Conservation (phyloP, 92 coral and sea anemone species). For the Zoanthus solanderi region DNA sequence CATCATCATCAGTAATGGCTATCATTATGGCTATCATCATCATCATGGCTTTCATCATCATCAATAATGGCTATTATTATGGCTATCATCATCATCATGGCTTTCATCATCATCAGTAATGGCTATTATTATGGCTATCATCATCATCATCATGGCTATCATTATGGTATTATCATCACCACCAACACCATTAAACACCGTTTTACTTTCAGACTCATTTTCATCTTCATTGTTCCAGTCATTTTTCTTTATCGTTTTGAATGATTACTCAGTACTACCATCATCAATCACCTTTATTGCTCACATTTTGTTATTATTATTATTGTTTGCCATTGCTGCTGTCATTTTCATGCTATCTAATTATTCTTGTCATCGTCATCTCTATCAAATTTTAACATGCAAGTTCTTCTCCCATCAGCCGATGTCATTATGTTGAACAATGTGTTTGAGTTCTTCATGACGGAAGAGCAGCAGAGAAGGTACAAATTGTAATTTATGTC, state of each 20-base stretch:
- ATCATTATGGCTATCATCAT: not conserved
- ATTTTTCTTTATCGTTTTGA: too few species aligned
- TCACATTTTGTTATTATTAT: too few species aligned
- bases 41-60: not conserved
- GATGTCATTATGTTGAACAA: conserved; percentile 82
- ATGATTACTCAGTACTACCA: too few species aligned
- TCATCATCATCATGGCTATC: not conserved
- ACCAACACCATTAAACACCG: not conserved
- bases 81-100: too few species aligned
- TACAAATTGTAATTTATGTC: not conserved
- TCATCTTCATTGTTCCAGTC: too few species aligned
- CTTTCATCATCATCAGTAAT: too few species aligned
- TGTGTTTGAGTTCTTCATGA: conserved; percentile 84
- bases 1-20: not conserved
- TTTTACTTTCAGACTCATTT: not conserved
- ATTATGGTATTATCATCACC: not conserved
- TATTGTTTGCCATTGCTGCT: too few species aligned
- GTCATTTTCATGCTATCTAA: too few species aligned
- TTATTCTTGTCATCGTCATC: too few species aligned
- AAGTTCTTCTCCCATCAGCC: conserved; percentile 53
- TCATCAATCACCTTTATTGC: too few species aligned
- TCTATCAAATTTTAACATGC: too few species aligned
- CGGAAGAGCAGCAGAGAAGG: conserved; percentile 79
- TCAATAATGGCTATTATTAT: too few species aligned
- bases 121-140: not conserved